A percentile compares a stretch with the other conserved stretches of the same genome.
These are phyloP conservation scores for Amaurobius ferox DNA, from an alignment of 2,888 invertebrate species.

Conservation along the genomic window DNA sequence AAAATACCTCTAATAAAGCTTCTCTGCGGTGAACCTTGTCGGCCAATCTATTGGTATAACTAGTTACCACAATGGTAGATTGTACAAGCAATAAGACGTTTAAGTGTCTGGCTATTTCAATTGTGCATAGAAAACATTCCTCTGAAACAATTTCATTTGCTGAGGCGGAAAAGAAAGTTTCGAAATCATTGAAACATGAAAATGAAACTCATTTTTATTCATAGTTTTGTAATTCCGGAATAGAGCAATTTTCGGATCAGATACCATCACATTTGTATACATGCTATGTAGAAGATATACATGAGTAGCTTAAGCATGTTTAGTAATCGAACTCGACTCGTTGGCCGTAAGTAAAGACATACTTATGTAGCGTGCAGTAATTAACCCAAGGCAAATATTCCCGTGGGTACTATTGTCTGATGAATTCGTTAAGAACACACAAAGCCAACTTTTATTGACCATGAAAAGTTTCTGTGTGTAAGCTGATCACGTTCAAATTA, in stretches of 20 bases:
- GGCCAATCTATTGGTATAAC: too few species aligned
- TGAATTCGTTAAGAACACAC: neutral
- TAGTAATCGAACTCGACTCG: neutral
- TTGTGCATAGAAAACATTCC: too few species aligned
- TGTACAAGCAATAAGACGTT: too few species aligned
- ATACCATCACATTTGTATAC: neutral
- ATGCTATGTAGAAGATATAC: neutral
- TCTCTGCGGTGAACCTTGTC: too few species aligned
- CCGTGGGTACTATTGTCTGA: neutral
- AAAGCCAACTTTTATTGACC: neutral
- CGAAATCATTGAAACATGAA: too few species aligned
- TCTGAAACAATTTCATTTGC: too few species aligned
- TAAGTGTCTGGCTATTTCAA: too few species aligned
- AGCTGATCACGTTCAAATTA: neutral
- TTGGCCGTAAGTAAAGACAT: neutral
- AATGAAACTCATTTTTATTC: neutral
- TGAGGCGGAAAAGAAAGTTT: too few species aligned
- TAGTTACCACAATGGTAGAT: too few species aligned
- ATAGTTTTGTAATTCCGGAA: neutral
- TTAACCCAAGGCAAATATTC: neutral
- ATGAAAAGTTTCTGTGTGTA: neutral
- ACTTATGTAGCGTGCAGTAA: neutral
- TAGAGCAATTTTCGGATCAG: neutral
- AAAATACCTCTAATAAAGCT: too few species aligned
- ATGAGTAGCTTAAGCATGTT: neutral